phyloP scores from a whole-genome alignment of 2,113 vertebrate genomes.

The Asarcornis scutulata region DNA sequence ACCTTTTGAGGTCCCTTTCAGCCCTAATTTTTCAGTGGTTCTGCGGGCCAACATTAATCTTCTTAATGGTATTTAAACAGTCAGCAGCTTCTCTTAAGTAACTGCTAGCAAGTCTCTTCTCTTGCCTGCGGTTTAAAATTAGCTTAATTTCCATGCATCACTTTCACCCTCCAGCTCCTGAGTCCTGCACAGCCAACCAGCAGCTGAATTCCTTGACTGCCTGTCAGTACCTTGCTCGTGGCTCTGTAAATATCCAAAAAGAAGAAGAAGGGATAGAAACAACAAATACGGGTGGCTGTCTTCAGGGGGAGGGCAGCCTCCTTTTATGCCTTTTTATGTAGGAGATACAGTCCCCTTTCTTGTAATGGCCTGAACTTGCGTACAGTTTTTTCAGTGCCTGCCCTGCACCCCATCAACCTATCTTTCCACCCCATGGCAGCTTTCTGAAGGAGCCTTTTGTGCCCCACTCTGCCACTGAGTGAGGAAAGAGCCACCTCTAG shows the following conservation, averaged over 20 bases:
- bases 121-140: constrained; percentile 63
- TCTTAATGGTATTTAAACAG: constrained; percentile 71
- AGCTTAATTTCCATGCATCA: constrained; percentile 66
- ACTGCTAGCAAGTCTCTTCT: constrained; percentile 70
- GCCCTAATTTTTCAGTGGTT: constrained; percentile 67
- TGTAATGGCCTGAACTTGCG: fast-evolving
- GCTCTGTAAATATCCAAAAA: neutral
- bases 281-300: fast-evolving
- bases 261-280: neutral
- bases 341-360: neutral
- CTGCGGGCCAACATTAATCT: constrained; percentile 64
- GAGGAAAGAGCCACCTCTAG: neutral
- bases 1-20: constrained; percentile 64
- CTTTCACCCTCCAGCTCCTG: constrained; percentile 55
- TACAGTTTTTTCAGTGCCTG: neutral
- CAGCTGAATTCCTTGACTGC: constrained; percentile 20
- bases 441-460: neutral
- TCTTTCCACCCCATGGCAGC: neutral
- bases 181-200: constrained; percentile 14
- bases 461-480: neutral
- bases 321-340: neutral
- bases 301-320: neutral
- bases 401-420: fast-evolving
- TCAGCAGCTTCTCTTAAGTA: constrained; percentile 75
- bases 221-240: constrained; percentile 3